Conservation (phyloP, 2,888 invertebrate genomes). For the Cantharis rufa region DNA sequence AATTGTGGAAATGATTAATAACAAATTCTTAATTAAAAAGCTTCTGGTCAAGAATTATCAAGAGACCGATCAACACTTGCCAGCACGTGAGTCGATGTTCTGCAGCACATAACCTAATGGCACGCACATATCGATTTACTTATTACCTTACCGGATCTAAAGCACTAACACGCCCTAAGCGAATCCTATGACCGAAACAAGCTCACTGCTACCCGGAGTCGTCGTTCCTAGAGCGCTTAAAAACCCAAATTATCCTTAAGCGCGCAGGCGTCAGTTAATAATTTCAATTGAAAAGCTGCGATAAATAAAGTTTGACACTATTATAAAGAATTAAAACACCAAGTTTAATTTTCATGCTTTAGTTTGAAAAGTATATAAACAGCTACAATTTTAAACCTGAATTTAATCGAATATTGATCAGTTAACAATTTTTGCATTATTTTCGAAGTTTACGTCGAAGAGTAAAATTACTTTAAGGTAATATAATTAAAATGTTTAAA, state of each 20-base stretch:
- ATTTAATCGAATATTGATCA: not conserved
- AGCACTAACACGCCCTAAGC: constrained; percentile 33
- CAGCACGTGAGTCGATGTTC: constrained; percentile 33
- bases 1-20: not conserved
- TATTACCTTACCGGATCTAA: constrained; percentile 19
- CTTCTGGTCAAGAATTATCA: constrained; percentile 16
- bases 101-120: constrained; percentile 43
- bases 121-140: constrained; percentile 48
- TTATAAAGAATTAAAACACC: not conserved
- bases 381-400: not conserved
- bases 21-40: constrained; percentile 11
- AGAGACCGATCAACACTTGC: constrained; percentile 31
- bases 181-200: constrained; percentile 50
- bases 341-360: not conserved
- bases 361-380: not conserved
- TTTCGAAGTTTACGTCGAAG: not conserved
- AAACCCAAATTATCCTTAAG: constrained; percentile 26
- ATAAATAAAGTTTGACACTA: not conserved
- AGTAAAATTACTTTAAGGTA: not conserved
- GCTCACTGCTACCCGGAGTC: constrained; percentile 52
- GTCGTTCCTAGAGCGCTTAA: constrained; percentile 45
- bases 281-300: constrained; percentile 4
- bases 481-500: not conserved
- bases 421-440: too few species aligned
- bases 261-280: constrained; percentile 27